Conservation (phyloP, 2,888 invertebrate species). For the Eristalis arbustorum region DNA sequence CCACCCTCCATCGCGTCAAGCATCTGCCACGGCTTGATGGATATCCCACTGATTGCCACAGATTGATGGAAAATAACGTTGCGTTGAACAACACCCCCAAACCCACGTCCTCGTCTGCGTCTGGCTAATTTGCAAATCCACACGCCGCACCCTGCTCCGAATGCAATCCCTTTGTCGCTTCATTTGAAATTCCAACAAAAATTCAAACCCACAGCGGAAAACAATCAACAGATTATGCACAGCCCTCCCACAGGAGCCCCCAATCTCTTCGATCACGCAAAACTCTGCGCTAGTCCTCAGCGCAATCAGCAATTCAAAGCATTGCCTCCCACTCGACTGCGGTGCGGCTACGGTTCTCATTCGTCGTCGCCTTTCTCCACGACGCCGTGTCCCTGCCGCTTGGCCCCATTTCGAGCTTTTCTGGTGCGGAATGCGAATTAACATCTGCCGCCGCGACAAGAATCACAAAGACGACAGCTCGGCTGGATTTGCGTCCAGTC, state of each 20-base stretch:
- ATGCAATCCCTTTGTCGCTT: background rate
- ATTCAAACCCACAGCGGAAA: background rate
- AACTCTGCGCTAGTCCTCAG: background rate
- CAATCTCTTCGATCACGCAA: background rate
- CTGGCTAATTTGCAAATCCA: background rate
- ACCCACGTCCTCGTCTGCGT: background rate
- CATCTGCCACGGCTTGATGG: background rate
- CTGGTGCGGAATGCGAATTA: conserved; percentile 31
- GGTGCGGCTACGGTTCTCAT: background rate
- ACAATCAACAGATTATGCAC: background rate
- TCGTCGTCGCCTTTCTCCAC: background rate
- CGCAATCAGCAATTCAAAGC: conserved; percentile 51
- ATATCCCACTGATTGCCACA: too few relatives aligned
- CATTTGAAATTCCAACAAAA: background rate
- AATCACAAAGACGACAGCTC: conserved; percentile 22
- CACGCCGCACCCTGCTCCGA: background rate
- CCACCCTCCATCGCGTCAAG: background rate
- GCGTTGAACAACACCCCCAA: too few relatives aligned
- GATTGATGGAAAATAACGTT: too few relatives aligned
- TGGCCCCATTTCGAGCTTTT: conserved; percentile 5
- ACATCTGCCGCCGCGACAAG: conserved; percentile 19
- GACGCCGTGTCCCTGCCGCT: background rate
- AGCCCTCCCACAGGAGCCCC: background rate
- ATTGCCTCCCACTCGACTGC: background rate
- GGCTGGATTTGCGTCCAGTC: background rate